Percentiles rank a stretch among this genome's conserved stretches.
phyloP scores from a whole-genome alignment of 2,113 vertebrate genomes.

The Austrofundulus limnaeus region DNA sequence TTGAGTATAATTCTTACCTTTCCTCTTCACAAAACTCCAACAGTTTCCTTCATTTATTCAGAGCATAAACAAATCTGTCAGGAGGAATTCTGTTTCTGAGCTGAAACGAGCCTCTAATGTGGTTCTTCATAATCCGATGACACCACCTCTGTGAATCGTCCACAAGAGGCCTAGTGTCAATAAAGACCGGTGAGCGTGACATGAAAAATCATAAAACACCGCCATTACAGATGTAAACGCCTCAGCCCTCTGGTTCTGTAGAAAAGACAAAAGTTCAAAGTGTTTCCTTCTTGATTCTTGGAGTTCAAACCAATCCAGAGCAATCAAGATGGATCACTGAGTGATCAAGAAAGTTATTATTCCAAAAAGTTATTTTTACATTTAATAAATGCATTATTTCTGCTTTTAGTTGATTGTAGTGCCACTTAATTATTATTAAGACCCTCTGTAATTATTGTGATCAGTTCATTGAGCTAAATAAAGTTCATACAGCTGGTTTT shows the following conservation, averaged over 20 bases:
- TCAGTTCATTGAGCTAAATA: not conserved
- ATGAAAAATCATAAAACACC: constrained; percentile 27
- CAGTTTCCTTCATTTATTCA: constrained; percentile 47
- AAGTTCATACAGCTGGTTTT: not conserved
- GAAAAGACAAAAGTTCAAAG: not conserved
- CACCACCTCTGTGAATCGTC: constrained; percentile 28
- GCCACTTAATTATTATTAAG: constrained; percentile 6
- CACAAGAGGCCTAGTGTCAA: constrained; percentile 36
- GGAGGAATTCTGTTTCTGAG: constrained; percentile 26
- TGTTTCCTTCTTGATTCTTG: not conserved
- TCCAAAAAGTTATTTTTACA: not conserved
- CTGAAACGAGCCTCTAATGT: constrained; percentile 53
- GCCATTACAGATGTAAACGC: not conserved
- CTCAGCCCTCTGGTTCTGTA: not conserved
- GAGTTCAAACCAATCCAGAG: not conserved
- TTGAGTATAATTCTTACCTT: constrained; percentile 8
- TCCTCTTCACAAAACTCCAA: constrained; percentile 11
- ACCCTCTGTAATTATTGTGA: not conserved
- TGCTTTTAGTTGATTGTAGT: not conserved
- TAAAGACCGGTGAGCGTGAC: constrained; percentile 43
- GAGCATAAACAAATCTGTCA: constrained; percentile 38
- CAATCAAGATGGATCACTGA: not conserved
- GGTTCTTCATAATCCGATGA: constrained; percentile 37
- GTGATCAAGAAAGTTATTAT: not conserved
- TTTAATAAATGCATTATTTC: not conserved